Conservation (phyloP, 2,888 invertebrate genomes). For the Pyrrhosoma nymphula region DNA sequence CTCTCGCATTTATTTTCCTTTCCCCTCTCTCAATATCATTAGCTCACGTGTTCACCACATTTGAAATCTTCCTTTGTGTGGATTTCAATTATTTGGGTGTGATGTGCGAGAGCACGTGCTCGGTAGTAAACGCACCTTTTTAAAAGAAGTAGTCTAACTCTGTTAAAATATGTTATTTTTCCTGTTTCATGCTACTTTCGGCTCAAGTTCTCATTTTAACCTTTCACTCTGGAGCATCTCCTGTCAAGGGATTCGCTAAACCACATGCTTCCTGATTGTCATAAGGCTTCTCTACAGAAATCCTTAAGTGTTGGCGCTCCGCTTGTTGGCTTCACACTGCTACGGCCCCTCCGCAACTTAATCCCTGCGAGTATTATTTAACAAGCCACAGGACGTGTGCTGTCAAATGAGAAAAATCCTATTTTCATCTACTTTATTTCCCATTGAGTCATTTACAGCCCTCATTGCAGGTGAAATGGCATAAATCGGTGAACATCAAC, state of each 20-base stretch:
- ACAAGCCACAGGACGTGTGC: background rate
- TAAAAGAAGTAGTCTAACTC: too few relatives aligned
- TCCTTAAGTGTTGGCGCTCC: background rate
- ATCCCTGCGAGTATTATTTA: background rate
- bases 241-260: background rate
- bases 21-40: too few relatives aligned
- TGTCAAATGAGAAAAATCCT: background rate
- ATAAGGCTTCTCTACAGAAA: background rate
- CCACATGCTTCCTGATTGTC: background rate
- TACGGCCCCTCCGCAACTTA: background rate
- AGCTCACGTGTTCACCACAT: too few relatives aligned
- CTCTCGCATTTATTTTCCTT: too few relatives aligned
- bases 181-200: background rate
- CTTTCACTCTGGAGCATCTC: background rate
- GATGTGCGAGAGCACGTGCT: too few relatives aligned
- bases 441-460: too few relatives aligned
- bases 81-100: too few relatives aligned
- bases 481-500: too few relatives aligned
- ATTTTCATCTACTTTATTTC: background rate
- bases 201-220: background rate
- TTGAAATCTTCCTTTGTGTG: too few relatives aligned
- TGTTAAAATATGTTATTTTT: background rate
- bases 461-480: too few relatives aligned
- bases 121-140: too few relatives aligned
- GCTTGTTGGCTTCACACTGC: background rate